Evolutionary conservation across 2,888 invertebrate genomes (phyloP).

Genomic region (Cephus pygmeus): DNA sequence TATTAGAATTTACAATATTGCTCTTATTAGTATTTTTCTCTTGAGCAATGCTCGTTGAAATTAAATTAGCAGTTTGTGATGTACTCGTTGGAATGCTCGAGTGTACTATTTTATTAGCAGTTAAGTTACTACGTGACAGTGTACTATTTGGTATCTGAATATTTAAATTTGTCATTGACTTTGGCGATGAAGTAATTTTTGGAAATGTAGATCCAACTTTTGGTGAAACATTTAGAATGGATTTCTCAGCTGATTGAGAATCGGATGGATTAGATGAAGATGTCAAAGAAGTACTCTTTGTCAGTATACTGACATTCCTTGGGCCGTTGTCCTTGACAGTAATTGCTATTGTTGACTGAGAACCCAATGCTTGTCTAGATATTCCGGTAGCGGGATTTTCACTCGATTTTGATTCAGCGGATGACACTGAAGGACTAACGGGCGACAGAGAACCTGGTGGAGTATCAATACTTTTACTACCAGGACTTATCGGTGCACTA

Average conservation of each 20-base stretch:
- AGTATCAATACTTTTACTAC: conserved; percentile 22
- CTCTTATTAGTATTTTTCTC: neutral
- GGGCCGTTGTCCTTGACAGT: conserved; percentile 15
- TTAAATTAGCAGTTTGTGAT: conserved; percentile 8
- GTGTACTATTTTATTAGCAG: conserved; percentile 10
- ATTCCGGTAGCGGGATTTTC: conserved; percentile 1
- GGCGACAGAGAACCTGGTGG: conserved; percentile 33
- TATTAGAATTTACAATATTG: neutral
- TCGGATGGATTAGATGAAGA: neutral
- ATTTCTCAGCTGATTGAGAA: neutral
- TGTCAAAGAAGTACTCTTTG: neutral
- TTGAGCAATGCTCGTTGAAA: neutral
- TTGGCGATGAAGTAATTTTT: conserved; percentile 10
- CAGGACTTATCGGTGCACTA: conserved; percentile 12
- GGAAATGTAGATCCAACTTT: conserved; percentile 10
- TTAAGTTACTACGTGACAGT: neutral
- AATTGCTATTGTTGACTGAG: neutral
- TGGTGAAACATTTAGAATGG: conserved; percentile 7
- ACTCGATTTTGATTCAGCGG: neutral
- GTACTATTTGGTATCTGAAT: conserved; percentile 32
- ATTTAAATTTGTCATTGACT: conserved; percentile 28
- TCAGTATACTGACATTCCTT: conserved; percentile 10
- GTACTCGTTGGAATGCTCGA: conserved; percentile 11
- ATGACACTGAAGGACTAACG: conserved; percentile 22
- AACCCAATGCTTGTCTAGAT: conserved; percentile 2